Conservation (phyloP, 1,140 invertebrate species). For the Drosophila biarmipes region DNA sequence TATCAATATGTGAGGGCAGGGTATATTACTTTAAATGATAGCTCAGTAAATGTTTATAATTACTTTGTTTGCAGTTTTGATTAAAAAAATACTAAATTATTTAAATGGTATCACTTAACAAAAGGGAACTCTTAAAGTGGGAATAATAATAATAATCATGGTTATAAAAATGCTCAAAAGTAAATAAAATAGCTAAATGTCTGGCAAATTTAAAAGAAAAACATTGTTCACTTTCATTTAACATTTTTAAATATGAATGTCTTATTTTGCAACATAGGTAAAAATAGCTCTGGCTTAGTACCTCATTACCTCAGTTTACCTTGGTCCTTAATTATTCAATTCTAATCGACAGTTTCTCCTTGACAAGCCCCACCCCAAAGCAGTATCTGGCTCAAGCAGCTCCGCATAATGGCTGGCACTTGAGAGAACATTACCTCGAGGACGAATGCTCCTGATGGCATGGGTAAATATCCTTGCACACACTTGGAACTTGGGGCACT, state of each 20-base stretch:
- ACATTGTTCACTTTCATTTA: no score
- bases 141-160: no score
- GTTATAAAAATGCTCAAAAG: no score
- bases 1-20: neutral
- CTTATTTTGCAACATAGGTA: neutral
- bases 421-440: constrained; percentile 44
- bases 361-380: neutral
- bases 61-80: no score
- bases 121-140: no score
- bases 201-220: no score
- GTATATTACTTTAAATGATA: neutral
- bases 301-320: constrained; percentile 1
- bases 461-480: constrained; percentile 13
- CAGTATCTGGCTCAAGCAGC: constrained; percentile 20
- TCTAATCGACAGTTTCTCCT: constrained; percentile 19
- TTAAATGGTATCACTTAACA: no score
- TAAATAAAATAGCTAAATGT: no score
- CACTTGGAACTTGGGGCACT: constrained; percentile 32
- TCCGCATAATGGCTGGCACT: constrained; percentile 29
- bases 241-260: no score
- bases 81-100: no score
- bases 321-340: constrained; percentile 22
- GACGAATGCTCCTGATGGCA: constrained; percentile 28
- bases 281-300: neutral
- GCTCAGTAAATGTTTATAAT: no score